A percentile compares a stretch with the other conserved stretches of the same genome.
These are phyloP conservation scores for Gambusia holbrooki DNA, from an alignment of 2,113 vertebrate species.

Conservation along the genomic window DNA sequence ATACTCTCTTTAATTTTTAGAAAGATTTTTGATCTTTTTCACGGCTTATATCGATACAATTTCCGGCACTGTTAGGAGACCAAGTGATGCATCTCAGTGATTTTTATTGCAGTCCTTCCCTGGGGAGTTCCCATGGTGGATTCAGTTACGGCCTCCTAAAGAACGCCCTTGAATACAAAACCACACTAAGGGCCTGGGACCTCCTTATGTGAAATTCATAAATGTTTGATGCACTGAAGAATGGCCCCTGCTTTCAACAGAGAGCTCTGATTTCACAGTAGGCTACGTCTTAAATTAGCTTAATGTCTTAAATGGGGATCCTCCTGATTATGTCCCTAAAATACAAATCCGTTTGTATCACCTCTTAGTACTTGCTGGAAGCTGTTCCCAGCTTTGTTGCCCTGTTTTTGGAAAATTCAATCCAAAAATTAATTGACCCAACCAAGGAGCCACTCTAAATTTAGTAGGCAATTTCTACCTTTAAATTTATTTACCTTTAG, in stretches of 20 bases:
- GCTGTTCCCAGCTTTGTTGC: too few species aligned
- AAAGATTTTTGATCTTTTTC: too few species aligned
- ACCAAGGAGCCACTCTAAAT: too few species aligned
- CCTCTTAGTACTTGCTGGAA: too few species aligned
- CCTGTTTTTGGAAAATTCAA: too few species aligned
- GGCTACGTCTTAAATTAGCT: not conserved
- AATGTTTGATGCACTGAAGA: slow-evolving; percentile 34
- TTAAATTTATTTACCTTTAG: too few species aligned
- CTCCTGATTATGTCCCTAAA: not conserved
- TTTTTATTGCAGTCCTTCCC: not conserved
- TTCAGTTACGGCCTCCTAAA: slow-evolving; percentile 26
- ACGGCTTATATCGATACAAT: not conserved
- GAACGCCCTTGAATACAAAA: slow-evolving; percentile 49
- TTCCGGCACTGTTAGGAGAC: not conserved
- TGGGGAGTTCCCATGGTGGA: slow-evolving; percentile 3
- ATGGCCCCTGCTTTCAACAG: not conserved
- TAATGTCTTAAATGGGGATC: not conserved
- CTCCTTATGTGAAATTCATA: slow-evolving; percentile 13
- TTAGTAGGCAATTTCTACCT: too few species aligned
- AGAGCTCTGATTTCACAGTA: not conserved
- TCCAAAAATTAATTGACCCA: too few species aligned
- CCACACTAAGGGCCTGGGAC: slow-evolving; percentile 7
- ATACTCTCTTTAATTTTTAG: too few species aligned
- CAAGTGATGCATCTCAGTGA: not conserved
- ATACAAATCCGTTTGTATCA: not conserved